These are phyloP conservation scores for Tauraco hartlaubi DNA, from an alignment of 2,797 vertebrate species.

Conservation along the genomic window DNA sequence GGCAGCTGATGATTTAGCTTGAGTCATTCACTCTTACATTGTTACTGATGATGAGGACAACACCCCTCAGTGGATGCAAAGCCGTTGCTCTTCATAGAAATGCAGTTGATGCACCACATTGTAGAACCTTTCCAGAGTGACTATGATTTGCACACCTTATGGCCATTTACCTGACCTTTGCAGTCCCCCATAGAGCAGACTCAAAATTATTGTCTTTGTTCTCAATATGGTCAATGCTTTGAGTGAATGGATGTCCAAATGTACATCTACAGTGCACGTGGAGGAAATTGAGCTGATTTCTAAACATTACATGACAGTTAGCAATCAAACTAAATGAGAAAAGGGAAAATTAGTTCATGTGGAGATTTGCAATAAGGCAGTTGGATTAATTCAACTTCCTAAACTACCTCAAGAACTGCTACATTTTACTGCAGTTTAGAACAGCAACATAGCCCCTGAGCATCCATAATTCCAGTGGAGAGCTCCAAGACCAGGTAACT, in stretches of 20 bases:
- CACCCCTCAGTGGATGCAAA: rapidly evolving
- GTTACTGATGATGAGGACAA: not conserved
- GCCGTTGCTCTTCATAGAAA: not conserved
- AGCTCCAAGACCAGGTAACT: not conserved
- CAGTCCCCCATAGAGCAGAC: not conserved
- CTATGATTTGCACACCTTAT: not conserved
- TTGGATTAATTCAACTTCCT: not conserved
- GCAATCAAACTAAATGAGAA: not conserved
- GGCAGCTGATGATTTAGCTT: not conserved
- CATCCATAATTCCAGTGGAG: not conserved
- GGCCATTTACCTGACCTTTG: not conserved
- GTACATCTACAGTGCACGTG: not conserved
- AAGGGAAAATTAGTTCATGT: not conserved
- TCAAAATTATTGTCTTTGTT: not conserved
- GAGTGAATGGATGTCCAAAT: not conserved
- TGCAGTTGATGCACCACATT: not conserved
- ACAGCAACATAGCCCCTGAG: not conserved
- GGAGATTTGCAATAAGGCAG: not conserved
- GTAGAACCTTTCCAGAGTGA: not conserved
- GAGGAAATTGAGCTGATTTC: not conserved
- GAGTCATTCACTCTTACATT: not conserved
- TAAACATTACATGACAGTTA: not conserved
- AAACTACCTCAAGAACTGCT: not conserved
- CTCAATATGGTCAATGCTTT: not conserved
- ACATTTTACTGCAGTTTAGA: not conserved